Evolutionary conservation across 2,797 vertebrate species (phyloP), one percentile per base, ranked within the genome.

Genomic region (Gymnoscopelus braueri): DNA sequence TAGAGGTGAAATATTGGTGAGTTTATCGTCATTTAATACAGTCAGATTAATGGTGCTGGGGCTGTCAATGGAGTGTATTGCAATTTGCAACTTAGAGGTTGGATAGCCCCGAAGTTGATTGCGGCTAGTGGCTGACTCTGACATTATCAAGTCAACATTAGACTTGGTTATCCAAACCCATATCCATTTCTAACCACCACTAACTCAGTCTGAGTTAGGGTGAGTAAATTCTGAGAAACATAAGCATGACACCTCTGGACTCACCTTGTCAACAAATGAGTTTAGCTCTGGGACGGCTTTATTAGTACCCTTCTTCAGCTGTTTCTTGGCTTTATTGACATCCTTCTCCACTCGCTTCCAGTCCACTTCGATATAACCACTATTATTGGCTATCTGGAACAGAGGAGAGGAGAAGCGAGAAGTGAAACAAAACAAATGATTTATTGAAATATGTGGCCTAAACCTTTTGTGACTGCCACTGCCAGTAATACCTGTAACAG

Each of bases 341-440:
- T 98, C 98, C 88, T 98, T 99, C 91, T 98, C 96, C 74, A 99
- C 97, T 91, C 96, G 95, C 84, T 97, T 98, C 98, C 97, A 98
- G 87, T 98, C 97, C 50, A 99, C 94, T 82, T 98, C 95, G 76
- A 98, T 96, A 64, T 99, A 98, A 39, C 97, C 98, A 66, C 94
- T 96, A 74, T 98, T 97, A 92, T 97, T 98, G 52, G 98, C 97
- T 74, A 97, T 94, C 97, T 99, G 88, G 59, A 89, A 82, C 88
- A 83, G 15, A 75, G 67, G 75, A 54, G 19, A 51, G 47, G 77
- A 61, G 32, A 47, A 35, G 29, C 24, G 15, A 57, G 6, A 14
- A 26, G 4, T 7, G 15, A 0, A 6, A 12, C 24, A 52, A 11
- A 29, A 11, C 4, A 26, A 12, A 49, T 4, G 14, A 35, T 32